phyloP scores from a whole-genome alignment of 1,140 invertebrate genomes.

The Adelges cooleyi region DNA sequence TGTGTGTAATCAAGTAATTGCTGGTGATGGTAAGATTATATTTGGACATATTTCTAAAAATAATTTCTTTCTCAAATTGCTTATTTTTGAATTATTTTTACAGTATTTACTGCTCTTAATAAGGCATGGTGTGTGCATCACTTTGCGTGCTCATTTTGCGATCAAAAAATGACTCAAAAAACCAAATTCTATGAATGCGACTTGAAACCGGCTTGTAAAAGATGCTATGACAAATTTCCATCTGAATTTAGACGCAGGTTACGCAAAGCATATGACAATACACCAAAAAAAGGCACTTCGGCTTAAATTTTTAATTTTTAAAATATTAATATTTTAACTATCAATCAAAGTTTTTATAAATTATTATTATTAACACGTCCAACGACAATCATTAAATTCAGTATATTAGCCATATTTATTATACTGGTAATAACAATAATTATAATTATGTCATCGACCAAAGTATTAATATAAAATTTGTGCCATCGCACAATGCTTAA shows the following conservation, averaged over 20 bases:
- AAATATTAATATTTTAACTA: conserved; percentile 10
- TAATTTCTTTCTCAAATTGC: background rate
- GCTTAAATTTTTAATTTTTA: conserved; percentile 35
- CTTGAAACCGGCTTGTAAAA: conserved; percentile 94
- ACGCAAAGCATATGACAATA: conserved; percentile 57
- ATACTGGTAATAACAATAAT: no score
- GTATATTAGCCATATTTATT: no score
- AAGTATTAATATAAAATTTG: no score
- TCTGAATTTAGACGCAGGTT: conserved; percentile 81
- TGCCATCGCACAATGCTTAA: no score
- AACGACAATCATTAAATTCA: no score
- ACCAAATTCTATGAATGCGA: conserved; percentile 99
- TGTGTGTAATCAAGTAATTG: conserved; percentile 96
- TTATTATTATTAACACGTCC: background rate
- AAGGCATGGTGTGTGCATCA: conserved; percentile 99
- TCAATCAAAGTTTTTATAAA: background rate
- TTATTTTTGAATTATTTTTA: conserved; percentile 35
- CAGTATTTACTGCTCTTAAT: conserved; percentile 94
- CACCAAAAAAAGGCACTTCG: conserved; percentile 33
- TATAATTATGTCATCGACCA: no score
- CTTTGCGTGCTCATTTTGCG: conserved; percentile 97
- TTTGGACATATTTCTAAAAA: background rate
- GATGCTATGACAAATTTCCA: conserved; percentile 96
- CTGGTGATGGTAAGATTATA: conserved; percentile 89
- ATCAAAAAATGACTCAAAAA: conserved; percentile 94